Evolutionary conservation across 1,140 invertebrate genomes (phyloP).

Genomic region (Andrena cerasifolii): DNA sequence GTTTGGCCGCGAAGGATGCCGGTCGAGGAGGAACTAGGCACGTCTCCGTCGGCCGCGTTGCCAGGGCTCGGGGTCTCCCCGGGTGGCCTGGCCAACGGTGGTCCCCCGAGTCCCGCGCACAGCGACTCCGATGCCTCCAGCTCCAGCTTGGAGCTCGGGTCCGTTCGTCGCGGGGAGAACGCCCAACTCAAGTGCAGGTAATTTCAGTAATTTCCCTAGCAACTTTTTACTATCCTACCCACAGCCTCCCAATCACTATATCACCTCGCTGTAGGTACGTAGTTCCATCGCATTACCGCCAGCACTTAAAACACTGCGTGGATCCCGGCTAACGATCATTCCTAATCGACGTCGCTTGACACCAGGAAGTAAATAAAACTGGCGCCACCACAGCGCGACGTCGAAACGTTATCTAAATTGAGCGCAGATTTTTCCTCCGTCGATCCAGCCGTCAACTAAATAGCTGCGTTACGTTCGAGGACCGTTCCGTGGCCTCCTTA

Average conservation of each 20-base stretch:
- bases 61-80: conserved; percentile 56
- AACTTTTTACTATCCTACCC: too few relatives aligned
- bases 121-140: conserved; percentile 81
- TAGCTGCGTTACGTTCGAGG: neutral
- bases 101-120: conserved; percentile 79
- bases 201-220: neutral
- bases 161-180: conserved; percentile 76
- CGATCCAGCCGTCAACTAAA: neutral
- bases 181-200: conserved; percentile 80
- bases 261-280: neutral
- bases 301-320: too few relatives aligned
- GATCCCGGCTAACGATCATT: too few relatives aligned
- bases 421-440: neutral
- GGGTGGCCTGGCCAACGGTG: conserved; percentile 64
- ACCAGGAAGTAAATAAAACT: too few relatives aligned
- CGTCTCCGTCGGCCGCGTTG: conserved; percentile 43
- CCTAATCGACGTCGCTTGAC: too few relatives aligned
- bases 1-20: conserved; percentile 79
- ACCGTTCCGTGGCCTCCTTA: neutral
- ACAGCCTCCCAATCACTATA: too few relatives aligned
- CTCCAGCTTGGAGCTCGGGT: conserved; percentile 79
- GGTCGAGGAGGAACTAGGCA: conserved; percentile 74
- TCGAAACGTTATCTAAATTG: conserved; percentile 21
- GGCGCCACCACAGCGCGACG: neutral
- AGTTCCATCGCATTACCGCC: too few relatives aligned